phyloP scores from a whole-genome alignment of 2,797 vertebrate genomes.

The Ambastaia sidthimunki region DNA sequence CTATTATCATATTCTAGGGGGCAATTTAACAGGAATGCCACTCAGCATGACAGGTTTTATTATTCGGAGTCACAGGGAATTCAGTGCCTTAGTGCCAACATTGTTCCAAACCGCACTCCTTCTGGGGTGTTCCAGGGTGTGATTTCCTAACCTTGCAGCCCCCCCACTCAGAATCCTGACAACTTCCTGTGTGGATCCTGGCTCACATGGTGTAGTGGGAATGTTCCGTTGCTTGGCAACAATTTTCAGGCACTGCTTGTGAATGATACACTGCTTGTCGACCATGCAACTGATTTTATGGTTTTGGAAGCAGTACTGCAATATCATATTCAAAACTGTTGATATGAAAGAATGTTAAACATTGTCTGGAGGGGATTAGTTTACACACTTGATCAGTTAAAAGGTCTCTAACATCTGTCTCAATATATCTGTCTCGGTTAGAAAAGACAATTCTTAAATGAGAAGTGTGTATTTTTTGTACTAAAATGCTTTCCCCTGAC shows the following conservation, averaged over 20 bases:
- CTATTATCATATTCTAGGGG: too few relatives aligned
- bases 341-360: not conserved
- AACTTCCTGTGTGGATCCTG: conserved; percentile 40
- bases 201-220: conserved; percentile 56
- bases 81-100: not conserved
- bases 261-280: too few relatives aligned
- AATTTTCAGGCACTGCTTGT: conserved; percentile 20
- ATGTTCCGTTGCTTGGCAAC: conserved; percentile 70
- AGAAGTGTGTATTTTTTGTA: not conserved
- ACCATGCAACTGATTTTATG: not conserved
- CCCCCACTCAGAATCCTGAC: conserved; percentile 26
- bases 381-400: not conserved
- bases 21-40: too few relatives aligned
- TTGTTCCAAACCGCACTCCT: not conserved
- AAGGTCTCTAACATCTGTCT: not conserved
- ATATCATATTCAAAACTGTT: conserved; percentile 9
- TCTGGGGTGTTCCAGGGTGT: not conserved
- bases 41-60: too few relatives aligned
- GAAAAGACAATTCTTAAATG: too few relatives aligned
- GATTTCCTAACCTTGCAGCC: conserved; percentile 9
- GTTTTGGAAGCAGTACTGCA: conserved; percentile 22
- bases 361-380: not conserved
- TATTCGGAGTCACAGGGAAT: not conserved
- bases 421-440: not conserved
- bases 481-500: not conserved